Evolutionary conservation across 1,140 invertebrate genomes (phyloP).

Genomic region (Vollenhovia emeryi): DNA sequence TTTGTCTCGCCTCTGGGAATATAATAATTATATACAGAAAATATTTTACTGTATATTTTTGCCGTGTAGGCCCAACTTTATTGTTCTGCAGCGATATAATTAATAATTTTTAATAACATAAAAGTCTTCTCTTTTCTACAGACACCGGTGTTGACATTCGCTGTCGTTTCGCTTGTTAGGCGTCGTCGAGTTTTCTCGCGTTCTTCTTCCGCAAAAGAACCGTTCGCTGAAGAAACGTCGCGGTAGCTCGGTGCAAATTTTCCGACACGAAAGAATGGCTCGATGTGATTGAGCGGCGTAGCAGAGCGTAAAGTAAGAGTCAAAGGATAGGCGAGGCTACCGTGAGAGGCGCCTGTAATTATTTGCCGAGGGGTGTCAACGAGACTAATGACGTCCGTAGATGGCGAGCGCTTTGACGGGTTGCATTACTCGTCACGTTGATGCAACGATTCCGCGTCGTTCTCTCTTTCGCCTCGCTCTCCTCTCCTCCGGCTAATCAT

Average conservation of each 20-base stretch:
- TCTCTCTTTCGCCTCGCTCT: conserved; percentile 40
- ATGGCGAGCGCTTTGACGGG: conserved; percentile 49
- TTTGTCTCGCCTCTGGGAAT: background rate
- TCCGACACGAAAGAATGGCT: background rate
- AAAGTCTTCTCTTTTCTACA: background rate
- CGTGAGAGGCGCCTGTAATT: conserved; percentile 57
- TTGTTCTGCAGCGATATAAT: background rate
- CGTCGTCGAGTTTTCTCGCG: background rate
- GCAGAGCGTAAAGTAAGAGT: conserved; percentile 10
- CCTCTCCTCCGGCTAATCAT: conserved; percentile 53
- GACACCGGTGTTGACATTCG: background rate
- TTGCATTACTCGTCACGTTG: conserved; percentile 50
- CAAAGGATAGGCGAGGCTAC: conserved; percentile 31
- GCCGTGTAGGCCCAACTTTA: background rate
- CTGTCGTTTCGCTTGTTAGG: background rate
- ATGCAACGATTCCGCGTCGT: conserved; percentile 55
- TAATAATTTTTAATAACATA: conserved; percentile 4
- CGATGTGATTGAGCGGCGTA: conserved; percentile 4
- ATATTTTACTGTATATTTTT: background rate
- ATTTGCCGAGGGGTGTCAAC: conserved; percentile 61
- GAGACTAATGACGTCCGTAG: conserved; percentile 53
- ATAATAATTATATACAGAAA: background rate
- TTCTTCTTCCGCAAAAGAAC: background rate
- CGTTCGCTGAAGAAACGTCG: background rate
- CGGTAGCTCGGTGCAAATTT: conserved; percentile 3